Conservation (phyloP, 2,888 invertebrate genomes). For the Limulus polyphemus region DNA sequence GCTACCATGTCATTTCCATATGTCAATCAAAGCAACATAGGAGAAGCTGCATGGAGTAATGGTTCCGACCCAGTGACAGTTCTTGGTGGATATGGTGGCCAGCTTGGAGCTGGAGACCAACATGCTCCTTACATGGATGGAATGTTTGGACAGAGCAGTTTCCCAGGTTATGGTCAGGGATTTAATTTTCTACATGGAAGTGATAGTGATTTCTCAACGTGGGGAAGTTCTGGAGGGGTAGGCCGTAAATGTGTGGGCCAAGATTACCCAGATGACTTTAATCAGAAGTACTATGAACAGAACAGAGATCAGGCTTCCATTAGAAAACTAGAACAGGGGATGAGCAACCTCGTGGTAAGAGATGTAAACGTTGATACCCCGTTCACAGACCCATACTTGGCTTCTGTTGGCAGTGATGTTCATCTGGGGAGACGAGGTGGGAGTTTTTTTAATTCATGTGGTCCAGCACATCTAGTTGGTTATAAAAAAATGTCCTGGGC, state of each 20-base stretch:
- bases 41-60: conserved; percentile 77
- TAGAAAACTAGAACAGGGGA: conserved; percentile 67
- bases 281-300: conserved; percentile 56
- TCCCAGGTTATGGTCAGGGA: conserved; percentile 40
- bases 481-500: conserved; percentile 79
- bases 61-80: conserved; percentile 75
- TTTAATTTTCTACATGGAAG: conserved; percentile 76
- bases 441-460: conserved; percentile 18
- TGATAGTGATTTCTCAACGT: conserved; percentile 15
- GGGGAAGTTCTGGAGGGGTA: neutral
- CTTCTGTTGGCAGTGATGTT: conserved; percentile 16
- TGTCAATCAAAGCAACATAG: conserved; percentile 72
- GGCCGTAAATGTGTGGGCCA: neutral
- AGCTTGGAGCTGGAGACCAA: conserved; percentile 49
- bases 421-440: conserved; percentile 10
- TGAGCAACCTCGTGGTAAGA: conserved; percentile 52
- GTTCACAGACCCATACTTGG: conserved; percentile 16
- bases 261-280: conserved; percentile 53
- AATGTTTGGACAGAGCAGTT: conserved; percentile 49
- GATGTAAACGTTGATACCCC: conserved; percentile 29
- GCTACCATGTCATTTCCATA: conserved; percentile 63
- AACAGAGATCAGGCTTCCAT: conserved; percentile 36
- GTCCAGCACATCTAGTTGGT: conserved; percentile 20
- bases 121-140: conserved; percentile 68
- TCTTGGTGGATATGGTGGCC: conserved; percentile 60